phyloP scores from a whole-genome alignment of 37 sponge, comb jelly and placozoan genomes.

The Oopsacas minuta region DNA sequence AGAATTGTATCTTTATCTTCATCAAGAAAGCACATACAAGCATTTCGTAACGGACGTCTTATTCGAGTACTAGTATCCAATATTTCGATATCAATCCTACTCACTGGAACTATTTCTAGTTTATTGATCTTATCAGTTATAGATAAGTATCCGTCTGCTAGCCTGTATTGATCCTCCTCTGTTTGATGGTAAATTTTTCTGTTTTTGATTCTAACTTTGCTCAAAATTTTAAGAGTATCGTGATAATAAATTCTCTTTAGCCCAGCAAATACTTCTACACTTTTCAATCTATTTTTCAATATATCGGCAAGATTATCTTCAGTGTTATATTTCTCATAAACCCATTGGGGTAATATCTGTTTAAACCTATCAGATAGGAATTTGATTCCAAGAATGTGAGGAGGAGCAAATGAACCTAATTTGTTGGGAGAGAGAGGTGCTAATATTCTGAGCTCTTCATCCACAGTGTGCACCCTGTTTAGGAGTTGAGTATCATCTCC shows the following conservation, averaged over 20 bases:
- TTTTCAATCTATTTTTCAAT: not conserved
- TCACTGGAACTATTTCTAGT: not conserved
- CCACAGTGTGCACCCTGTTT: not conserved
- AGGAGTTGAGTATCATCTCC: not conserved
- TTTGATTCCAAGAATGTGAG: not conserved
- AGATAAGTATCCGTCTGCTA: not conserved
- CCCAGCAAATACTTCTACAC: not conserved
- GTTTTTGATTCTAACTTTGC: not conserved
- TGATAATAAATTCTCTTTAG: not conserved
- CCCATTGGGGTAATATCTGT: not conserved
- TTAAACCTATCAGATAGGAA: not conserved
- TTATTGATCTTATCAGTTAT: not conserved
- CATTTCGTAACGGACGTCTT: not conserved
- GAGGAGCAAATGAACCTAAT: not conserved
- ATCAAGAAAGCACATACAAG: not conserved
- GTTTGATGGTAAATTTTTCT: not conserved
- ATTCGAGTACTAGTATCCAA: not conserved
- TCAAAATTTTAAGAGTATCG: not conserved
- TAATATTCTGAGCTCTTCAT: not conserved
- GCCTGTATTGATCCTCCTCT: not conserved
- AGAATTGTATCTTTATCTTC: not conserved
- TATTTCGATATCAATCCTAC: constrained; percentile 6
- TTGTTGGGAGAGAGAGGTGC: not conserved
- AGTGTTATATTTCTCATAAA: not conserved
- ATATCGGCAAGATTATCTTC: not conserved